Base-by-base conservation (phyloP, 2,888 invertebrate species). In the Calameuta filiformis region DNA sequence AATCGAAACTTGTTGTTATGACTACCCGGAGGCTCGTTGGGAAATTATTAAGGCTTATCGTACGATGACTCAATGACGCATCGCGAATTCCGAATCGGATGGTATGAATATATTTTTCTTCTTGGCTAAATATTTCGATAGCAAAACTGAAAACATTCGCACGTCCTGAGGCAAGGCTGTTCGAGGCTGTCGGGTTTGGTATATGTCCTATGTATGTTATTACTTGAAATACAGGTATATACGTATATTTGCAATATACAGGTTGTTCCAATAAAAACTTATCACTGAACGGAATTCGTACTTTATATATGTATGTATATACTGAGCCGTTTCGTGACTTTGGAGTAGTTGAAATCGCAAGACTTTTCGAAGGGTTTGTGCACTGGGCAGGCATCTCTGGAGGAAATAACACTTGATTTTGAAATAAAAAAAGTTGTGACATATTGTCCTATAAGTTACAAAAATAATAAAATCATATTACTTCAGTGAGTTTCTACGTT, bases 91-190 rank as follows among this genome's bases (percentile, higher is more conserved):
- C 23, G 56, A 23, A 56, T 9, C 23, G 23, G 23, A 56, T 56
- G 23, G 56, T 15, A 56, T 56, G 23, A 40, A 23, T 23, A 23
- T 56, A 56, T 56, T 9, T 56, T 23, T 56, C 23, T 56, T 9
- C 23, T 56, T 23, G 23, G 56, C 23, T 9, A 56, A 56, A 56
- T 56, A 56, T 23, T 56, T 56, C 71, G 31, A 71, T 34, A 33
- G 33, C 31, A 34, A 23, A 71, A n/a, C 31, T 15, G 31, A 71
- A 71, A 71, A 71, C 31, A 71, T 34, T 71, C 71, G 71, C 68
- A 76, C 76, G 73, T 76, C 78, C 78, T 40, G 76, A 78, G 78
- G 78, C 78, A 78, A 78, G 78, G 78, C 75, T 78, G 78, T 78
- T 78, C 78, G 78, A 78, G 78, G 78, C 75, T 78, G 78, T 75